Conservation (phyloP, 2,797 vertebrate species). For the Epinephelus coioides region DNA sequence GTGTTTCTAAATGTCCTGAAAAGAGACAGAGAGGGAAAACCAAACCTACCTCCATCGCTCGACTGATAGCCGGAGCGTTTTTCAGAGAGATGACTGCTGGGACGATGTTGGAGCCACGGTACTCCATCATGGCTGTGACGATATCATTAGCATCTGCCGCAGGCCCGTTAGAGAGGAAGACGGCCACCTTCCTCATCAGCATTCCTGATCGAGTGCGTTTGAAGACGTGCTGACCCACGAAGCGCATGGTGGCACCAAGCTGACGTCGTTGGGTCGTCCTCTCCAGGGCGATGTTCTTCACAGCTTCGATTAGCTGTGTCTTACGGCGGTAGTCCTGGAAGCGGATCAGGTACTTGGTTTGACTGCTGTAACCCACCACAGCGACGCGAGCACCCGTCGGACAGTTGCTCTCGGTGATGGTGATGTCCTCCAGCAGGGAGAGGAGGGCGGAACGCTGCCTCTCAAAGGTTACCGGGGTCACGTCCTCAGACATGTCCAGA, state of each 20-base stretch:
- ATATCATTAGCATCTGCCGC: constrained; percentile 73
- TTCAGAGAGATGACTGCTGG: constrained; percentile 86
- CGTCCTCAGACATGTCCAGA: constrained; percentile 89
- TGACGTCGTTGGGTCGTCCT: constrained; percentile 79
- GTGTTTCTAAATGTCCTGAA: too few relatives aligned
- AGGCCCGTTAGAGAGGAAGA: constrained; percentile 86
- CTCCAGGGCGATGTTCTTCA: constrained; percentile 83
- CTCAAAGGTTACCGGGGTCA: constrained; percentile 83
- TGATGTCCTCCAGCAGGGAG: constrained; percentile 85
- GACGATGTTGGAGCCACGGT: constrained; percentile 83
- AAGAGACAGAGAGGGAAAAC: not conserved
- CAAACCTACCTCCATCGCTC: constrained; percentile 82
- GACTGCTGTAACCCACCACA: constrained; percentile 84
- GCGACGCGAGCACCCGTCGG: constrained; percentile 89
- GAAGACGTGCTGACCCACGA: constrained; percentile 89
- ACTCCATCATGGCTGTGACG: constrained; percentile 87
- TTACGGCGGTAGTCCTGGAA: constrained; percentile 88
- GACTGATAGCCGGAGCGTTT: constrained; percentile 72
- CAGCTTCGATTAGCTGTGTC: constrained; percentile 77
- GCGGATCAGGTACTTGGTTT: constrained; percentile 87
- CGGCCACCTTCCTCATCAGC: constrained; percentile 88
- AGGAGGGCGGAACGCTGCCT: constrained; percentile 85
- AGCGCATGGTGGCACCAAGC: constrained; percentile 89
- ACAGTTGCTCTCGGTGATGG: constrained; percentile 90
- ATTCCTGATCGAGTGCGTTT: constrained; percentile 87